Base-by-base conservation (phyloP, 2,797 vertebrate species). In the Poecilia velifera region DNA sequence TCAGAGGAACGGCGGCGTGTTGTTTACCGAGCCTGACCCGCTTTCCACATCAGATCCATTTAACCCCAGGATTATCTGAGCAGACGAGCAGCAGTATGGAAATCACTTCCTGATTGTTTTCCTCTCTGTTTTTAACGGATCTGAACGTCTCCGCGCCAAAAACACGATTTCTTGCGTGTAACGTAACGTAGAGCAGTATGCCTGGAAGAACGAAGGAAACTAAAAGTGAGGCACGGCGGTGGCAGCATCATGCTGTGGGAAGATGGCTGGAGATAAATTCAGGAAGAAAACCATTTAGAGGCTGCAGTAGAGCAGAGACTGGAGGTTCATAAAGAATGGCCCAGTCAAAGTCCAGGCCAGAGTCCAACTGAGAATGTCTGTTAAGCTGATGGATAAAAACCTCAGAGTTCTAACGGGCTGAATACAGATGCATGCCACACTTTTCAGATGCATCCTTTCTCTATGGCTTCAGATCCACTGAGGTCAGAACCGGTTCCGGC, bases 61-160 rank as follows among this genome's bases (percentile, higher is more conserved):
- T 93, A 93, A 93, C 79, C 77, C 45, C 78, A 20, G 91, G 94
- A 94, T 95, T 88, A 95, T 91, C 91, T 82, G 53, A 9, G 0
- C 82, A 72, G 36, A 68, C 76, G 49, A 82, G 74, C 78, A 90
- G 93, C 92, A 94, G 95, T 90, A 93, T 87, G 79, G 80, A 88
- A 84, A 92, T 88, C 87, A 90, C 87, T 82, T 89, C 83, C 90
- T 79, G 73, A n/a, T 81, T 92, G 89, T 92, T 90, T 91, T 89
- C 83, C 83, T 84, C 80, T 82, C 84, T 92, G 78, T 88, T 87
- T 39, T 64, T 6, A 31, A 10, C 16, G 9, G 6, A 47, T 43
- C 66, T n/a, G 22, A 9, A 18, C 16, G 0, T 20, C 16, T 55
- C 53, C 47, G 5, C 18, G 28, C 13, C 13, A 31, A 18, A 62